Base-by-base conservation (phyloP, 2,797 vertebrate species). In the Tokudaia muenninki region DNA sequence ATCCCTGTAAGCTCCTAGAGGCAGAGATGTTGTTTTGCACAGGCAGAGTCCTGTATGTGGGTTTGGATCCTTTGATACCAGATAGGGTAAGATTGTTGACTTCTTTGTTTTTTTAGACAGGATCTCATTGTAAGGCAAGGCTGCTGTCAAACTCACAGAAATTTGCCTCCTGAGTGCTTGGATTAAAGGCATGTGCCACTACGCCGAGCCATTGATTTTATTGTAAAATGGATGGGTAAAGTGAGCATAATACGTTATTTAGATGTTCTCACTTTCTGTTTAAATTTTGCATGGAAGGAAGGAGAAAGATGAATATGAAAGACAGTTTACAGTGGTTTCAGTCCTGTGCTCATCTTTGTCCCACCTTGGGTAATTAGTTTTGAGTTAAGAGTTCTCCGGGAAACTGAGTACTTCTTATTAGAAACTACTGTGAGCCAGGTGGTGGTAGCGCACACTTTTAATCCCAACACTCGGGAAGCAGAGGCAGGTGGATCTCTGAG, bases 171-270 rank as follows among this genome's bases (percentile, higher is more conserved):
- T 41, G 41, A 41, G 41, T 41, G 41, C 41, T 41, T 41, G 41
- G 41, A 41, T 41, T 41, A 41, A 41, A 41, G 41, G 41, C 41
- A 41, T 41, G 41, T 41, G 41, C 41, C 3, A 41, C 41, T 41
- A 41, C 17, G 34, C 41, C 59, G 9, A 65, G 59, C 59, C 17
- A 7, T 77, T 65, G 31, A 75, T 97, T 96, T 90, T 29, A 67
- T 83, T 83, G 47, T 92, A 70, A 90, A 87, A 52, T 92, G 77
- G 37, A 12, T 92, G 70, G 21, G 12, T 78, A 77, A 80, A 86
- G 13, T 82, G 83, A 96, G 67, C 11, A 14, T 84, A 91, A 50
- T 63, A 75, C 50, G n/a, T 44, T 93, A 67, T 16, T 63, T 59
- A 94, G 86, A 61, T 70, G 63, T 29, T 65, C 22, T 74, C 55